Evolutionary conservation across 2,888 invertebrate species (phyloP), one percentile per base, ranked within the genome.

Genomic region (Tiliacea aurago): DNA sequence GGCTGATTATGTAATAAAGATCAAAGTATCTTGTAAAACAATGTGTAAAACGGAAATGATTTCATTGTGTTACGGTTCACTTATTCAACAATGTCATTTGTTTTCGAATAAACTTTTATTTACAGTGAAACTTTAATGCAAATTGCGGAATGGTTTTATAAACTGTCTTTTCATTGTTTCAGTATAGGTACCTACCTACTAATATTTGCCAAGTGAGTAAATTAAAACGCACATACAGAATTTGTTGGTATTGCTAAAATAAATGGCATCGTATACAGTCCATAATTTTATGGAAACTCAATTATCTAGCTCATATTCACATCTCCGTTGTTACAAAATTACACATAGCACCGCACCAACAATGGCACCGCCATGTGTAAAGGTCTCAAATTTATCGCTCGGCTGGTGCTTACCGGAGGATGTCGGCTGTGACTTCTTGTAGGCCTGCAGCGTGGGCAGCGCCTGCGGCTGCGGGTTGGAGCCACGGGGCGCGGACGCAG

Each of bases 341-440:
- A n/a, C 15, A 41, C 20, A 51, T n/a, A 28, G 71, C 23, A 23
- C 7, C 37, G 9, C 20, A 37, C 2, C 9, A 41, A 18, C 11
- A 23, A 20, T n/a, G 41, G 28, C 28, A 20, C 5, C 9, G 51
- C 6, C 37, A 6, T 13, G 37, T 41, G 55, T 23, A n/a, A 47
- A 37, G 18, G n/a, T 28, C 15, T 28, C 15, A 20, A 20, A 23
- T 33, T 56, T 76, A 18, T 13, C 45, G 61, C 43, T 66, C 15
- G 47, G 51, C 7, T 1, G 49, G 20, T 45, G 68, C 88, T 91
- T 84, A 95, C 95, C 94, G 82, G 95, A 95, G 86, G 95, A 94
- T 80, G 94, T 93, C 70, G 94, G 94, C 81, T 94, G 92, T 58
- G 91, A 89, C 78, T 92, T 92, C 85, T 87, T 89, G 53, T 85